Conservation (phyloP, 2,113 vertebrate genomes). For the Hymenochirus boettgeri region DNA sequence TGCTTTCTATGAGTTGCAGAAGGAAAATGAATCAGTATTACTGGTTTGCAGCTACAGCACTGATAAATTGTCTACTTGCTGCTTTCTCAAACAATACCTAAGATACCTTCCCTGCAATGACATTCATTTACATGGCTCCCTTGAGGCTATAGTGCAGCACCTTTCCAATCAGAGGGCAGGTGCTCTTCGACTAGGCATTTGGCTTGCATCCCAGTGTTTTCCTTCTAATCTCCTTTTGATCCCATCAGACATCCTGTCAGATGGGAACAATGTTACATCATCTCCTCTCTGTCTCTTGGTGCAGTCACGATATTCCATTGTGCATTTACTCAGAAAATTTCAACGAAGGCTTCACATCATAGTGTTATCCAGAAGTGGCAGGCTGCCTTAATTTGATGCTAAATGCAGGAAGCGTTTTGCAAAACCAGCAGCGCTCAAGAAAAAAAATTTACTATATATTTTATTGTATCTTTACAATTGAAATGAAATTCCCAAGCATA, state of each 20-base stretch:
- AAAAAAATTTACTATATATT: not conserved
- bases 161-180: constrained; percentile 13
- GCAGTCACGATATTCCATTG: constrained; percentile 10
- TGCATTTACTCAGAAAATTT: constrained; percentile 26
- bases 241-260: constrained; percentile 36
- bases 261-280: constrained; percentile 21
- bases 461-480: not conserved
- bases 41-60: constrained; percentile 19
- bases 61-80: constrained; percentile 32
- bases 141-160: not conserved
- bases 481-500: not conserved
- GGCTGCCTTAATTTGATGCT: not conserved
- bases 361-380: not conserved
- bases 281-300: constrained; percentile 20
- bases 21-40: constrained; percentile 20
- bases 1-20: constrained; percentile 11
- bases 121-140: constrained; percentile 30
- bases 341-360: constrained; percentile 14
- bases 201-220: constrained; percentile 32
- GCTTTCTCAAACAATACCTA: constrained; percentile 24
- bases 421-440: not conserved
- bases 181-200: constrained; percentile 27
- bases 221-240: constrained; percentile 34
- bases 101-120: constrained; percentile 25
- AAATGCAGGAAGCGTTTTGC: not conserved